Evolutionary conservation across 2,797 vertebrate genomes (phyloP).

Genomic region (Odontamblyopus lacepedii): DNA sequence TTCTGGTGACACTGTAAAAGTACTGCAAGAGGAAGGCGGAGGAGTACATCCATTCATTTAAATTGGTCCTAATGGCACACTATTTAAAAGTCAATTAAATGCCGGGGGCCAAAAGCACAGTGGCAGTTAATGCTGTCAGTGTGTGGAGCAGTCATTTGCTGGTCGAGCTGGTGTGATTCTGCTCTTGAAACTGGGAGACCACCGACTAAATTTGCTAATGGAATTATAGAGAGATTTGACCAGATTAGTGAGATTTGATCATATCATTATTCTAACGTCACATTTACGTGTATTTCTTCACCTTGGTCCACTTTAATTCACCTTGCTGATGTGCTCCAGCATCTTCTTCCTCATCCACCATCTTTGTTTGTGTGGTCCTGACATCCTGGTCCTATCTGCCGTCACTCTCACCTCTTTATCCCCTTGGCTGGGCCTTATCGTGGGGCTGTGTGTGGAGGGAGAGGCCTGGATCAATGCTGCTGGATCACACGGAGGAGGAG

Average conservation of each 20-base stretch:
- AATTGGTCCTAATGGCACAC: slow-evolving; percentile 73
- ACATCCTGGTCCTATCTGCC: slow-evolving; percentile 28
- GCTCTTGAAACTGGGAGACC: slow-evolving; percentile 36
- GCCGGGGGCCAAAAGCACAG: slow-evolving; percentile 65
- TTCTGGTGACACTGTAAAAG: slow-evolving; percentile 36
- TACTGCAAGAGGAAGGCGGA: slow-evolving; percentile 52
- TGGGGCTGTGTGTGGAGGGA: slow-evolving; percentile 16
- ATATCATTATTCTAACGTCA: background rate
- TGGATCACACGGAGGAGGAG: slow-evolving; percentile 57
- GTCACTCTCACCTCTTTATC: slow-evolving; percentile 52
- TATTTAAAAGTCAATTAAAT: slow-evolving; percentile 74
- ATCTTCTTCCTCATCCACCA: background rate
- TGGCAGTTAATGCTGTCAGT: slow-evolving; percentile 70
- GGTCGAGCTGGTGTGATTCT: slow-evolving; percentile 41
- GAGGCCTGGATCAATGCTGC: slow-evolving; percentile 64
- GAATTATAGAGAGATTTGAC: background rate
- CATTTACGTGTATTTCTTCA: background rate
- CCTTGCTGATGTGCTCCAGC: slow-evolving; percentile 12
- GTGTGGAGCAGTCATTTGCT: slow-evolving; percentile 61
- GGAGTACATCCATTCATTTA: slow-evolving; percentile 66
- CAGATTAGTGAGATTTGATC: too few relatives aligned
- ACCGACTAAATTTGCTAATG: background rate
- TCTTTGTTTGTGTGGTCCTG: slow-evolving; percentile 41
- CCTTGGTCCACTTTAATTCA: background rate
- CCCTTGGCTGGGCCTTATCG: slow-evolving; percentile 26